These are phyloP conservation scores for Myotis brandtii DNA, from an alignment of 2,113 vertebrate genomes.

Conservation along the genomic window DNA sequence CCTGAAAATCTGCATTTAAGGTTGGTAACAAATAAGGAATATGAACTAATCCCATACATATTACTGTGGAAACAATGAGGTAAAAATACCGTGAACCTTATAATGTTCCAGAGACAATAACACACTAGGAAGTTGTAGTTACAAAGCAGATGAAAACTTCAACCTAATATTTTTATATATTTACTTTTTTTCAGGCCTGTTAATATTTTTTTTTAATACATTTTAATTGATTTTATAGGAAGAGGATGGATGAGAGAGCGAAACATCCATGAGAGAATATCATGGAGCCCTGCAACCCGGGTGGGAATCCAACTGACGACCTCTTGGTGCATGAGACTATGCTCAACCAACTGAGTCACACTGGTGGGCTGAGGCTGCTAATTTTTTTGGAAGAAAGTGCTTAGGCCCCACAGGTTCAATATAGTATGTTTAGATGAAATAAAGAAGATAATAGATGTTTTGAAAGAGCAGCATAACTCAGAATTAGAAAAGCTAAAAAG, in stretches of 20 bases:
- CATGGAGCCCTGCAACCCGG: too few species aligned
- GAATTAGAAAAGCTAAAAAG: background rate
- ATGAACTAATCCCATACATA: background rate
- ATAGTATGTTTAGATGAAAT: background rate
- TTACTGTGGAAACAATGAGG: background rate
- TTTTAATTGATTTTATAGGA: background rate
- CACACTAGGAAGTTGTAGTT: background rate
- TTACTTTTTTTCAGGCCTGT: background rate
- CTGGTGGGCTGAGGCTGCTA: background rate
- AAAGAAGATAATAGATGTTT: background rate
- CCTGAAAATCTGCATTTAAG: background rate
- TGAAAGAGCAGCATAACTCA: slow-evolving; percentile 23
- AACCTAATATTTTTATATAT: background rate
- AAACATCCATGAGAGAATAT: background rate
- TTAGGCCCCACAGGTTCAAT: background rate
- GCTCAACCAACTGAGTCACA: too few species aligned
- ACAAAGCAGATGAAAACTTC: background rate
- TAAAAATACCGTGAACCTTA: background rate
- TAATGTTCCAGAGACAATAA: background rate
- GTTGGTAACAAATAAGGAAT: background rate
- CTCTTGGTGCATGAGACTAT: too few species aligned
- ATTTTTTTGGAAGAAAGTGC: background rate
- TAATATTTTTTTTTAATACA: too few species aligned
- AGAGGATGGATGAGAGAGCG: background rate
- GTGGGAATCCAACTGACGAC: too few species aligned